Base-by-base conservation (phyloP, 1,140 invertebrate genomes). In the Aricia agestis region DNA sequence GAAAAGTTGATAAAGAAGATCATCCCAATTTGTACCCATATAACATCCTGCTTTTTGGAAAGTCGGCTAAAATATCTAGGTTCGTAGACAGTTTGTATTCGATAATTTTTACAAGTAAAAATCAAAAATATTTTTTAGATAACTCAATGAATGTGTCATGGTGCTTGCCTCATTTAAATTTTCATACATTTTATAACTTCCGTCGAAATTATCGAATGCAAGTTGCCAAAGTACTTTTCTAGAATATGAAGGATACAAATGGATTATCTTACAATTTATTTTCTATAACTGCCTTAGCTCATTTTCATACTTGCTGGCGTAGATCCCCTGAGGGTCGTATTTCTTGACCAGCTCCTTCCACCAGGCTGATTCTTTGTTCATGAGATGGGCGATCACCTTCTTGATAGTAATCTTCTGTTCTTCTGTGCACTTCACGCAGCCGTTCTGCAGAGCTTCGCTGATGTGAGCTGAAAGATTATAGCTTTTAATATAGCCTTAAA, bases 321-420 rank as follows among this genome's bases (percentile, higher is more conserved):
- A 96, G 0, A 85, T 77, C 0, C 92, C 92, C 0, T 94, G 83
- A 0, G 94, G 94, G 77, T 96, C 95, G 77, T 93, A 96, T 78
- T 94, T 95, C 1, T 85, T 82, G 4, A 93, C 84, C 0, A 96
- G 78, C 10, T 92, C 74, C 7, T 92, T 82, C 94, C 94, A 96
- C 67, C 92, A 84, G 0, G 92, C 91, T 0, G 87, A 87, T 68
- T 94, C 94, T 3, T 95, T 92, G n/a, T 93, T 90, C 25, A 93
- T 92, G 13, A 95, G 76, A 66, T 87, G 91, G 13, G 82, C 82
- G 68, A 94, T 92, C 0, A 95, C 93, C 78, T 94, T 94, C 17
- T 93, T 91, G 17, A 93, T 89, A 10, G 92, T 91, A 0, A 83
- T 70, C n/a, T 85, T 93, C 75, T 96, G 95, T 32, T 89, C 93